These are phyloP conservation scores for Sycophaga agraensis DNA, from an alignment of 1,140 invertebrate genomes.

Conservation along the genomic window DNA sequence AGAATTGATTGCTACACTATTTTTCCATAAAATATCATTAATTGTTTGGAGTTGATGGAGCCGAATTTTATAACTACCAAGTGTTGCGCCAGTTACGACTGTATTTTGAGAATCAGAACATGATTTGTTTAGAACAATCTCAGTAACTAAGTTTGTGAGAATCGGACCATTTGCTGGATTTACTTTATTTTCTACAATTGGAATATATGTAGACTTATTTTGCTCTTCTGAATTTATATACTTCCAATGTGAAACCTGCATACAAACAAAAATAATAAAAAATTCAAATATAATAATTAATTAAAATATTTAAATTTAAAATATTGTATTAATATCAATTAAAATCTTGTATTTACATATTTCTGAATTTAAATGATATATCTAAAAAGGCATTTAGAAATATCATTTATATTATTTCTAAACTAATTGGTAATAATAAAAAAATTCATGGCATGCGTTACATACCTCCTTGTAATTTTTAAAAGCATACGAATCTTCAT, in stretches of 20 bases:
- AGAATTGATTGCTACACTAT: constrained; percentile 50
- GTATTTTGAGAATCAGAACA: constrained; percentile 24
- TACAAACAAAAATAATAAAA: neutral
- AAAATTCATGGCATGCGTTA: neutral
- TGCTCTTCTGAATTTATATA: neutral
- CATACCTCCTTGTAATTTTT: constrained; percentile 31
- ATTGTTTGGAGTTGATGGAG: constrained; percentile 47
- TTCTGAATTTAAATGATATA: neutral
- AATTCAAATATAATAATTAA: neutral
- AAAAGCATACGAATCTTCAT: constrained; percentile 33
- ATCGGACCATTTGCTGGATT: constrained; percentile 32
- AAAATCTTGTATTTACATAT: too few relatives aligned
- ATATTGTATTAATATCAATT: too few relatives aligned
- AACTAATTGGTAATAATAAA: too few relatives aligned
- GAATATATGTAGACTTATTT: neutral
- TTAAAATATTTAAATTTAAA: neutral
- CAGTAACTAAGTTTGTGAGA: constrained; percentile 41
- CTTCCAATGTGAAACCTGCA: constrained; percentile 16
- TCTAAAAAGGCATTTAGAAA: neutral
- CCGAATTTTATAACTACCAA: constrained; percentile 48
- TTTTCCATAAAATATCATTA: constrained; percentile 58
- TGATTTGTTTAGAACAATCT: constrained; percentile 39
- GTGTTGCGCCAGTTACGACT: constrained; percentile 33
- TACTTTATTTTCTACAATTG: neutral
- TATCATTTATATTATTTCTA: neutral